These are phyloP conservation scores for Pseudorectes ferrugineus DNA, from an alignment of 2,113 vertebrate species.

Conservation along the genomic window DNA sequence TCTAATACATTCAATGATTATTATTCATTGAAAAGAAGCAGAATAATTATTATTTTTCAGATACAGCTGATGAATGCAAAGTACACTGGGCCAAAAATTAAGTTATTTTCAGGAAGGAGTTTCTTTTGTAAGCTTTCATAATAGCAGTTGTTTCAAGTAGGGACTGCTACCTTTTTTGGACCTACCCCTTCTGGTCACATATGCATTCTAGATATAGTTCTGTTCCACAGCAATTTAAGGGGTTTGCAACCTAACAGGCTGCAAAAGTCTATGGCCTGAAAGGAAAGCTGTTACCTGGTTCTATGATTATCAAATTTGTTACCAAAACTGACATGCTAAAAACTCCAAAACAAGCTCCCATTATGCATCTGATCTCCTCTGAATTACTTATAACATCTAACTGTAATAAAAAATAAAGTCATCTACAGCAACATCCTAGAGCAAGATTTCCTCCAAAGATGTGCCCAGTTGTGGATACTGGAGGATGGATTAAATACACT, in stretches of 20 bases:
- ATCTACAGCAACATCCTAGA: background rate
- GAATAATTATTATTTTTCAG: background rate
- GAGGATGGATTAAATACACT: background rate
- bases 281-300: background rate
- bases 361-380: background rate
- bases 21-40: background rate
- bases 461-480: background rate
- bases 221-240: background rate
- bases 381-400: background rate
- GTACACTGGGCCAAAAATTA: accelerated
- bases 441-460: background rate
- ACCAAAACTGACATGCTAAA: background rate
- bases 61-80: background rate
- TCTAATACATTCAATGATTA: background rate
- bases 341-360: background rate
- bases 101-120: background rate
- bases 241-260: background rate
- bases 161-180: background rate
- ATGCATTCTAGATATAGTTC: background rate
- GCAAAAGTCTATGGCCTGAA: background rate
- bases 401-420: background rate
- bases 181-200: background rate
- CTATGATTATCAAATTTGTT: background rate
- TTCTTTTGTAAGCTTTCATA: background rate
- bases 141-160: background rate